Evolutionary conservation across 2,888 invertebrate genomes (phyloP), one percentile per base, ranked within the genome.

Genomic region (Drosophila stalkeri): DNA sequence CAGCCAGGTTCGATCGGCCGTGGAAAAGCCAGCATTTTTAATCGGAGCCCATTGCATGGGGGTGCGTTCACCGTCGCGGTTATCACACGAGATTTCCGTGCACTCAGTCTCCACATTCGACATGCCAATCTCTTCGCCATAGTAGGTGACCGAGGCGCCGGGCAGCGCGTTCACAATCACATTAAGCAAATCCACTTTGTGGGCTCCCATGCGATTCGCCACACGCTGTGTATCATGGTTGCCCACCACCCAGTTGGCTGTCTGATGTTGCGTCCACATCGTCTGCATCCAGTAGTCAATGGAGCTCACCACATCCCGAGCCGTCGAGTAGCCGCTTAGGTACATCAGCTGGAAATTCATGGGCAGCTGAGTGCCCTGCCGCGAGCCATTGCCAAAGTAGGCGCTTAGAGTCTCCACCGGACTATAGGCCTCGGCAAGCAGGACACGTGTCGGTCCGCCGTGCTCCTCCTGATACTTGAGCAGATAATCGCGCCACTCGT

Each of bases 131-230:
- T 96, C 96, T 84, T 96, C 96, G 0, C 96, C 96, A 85, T 97
- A 97, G 92, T 97, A 97, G 0, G 96, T 95, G n/a, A 97, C 94
- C 0, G 96, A 94, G 0, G 96, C 95, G 41, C 97, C 97, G 0
- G 97, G 97, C 31, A 98, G 93, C 16, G 96, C 91, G 89, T 96
- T 94, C 68, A 95, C 94, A 62, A 98, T 92, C 83, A 96, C 94
- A 90, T 96, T 96, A 5, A 96, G 91, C 0, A 95, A 94, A 73
- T 96, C 95, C 0, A 95, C 94, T 91, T 95, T 94, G 73, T 95
- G 94, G 8, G 91, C 92, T 1, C 96, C 95, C 90, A 95, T 94
- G n/a, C 96, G 94, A 3, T 94, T 92, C 0, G 94, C 94, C 90
- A 95, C 94, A 55, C 96, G 93, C 55, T 92, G 93, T 66, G 94